phyloP scores from a whole-genome alignment of 2,888 invertebrate species.

The Chrysomela aeneicollis region DNA sequence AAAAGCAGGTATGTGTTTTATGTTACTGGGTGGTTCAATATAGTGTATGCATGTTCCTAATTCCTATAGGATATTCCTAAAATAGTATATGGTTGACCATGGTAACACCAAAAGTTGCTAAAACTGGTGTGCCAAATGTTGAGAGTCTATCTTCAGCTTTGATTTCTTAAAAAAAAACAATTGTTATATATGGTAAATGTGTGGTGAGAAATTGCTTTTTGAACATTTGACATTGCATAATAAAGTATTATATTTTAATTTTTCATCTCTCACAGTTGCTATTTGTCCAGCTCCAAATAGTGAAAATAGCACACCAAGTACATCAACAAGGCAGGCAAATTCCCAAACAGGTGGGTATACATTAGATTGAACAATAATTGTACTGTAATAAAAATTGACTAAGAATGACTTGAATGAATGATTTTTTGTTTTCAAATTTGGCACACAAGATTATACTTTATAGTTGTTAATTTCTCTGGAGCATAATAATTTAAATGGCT shows the following conservation, averaged over 20 bases:
- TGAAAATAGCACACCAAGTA: slow-evolving; percentile 6
- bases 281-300: slow-evolving; percentile 21
- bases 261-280: slow-evolving; percentile 18
- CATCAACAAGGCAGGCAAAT: slow-evolving; percentile 12
- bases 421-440: slow-evolving; percentile 10
- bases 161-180: too few species aligned
- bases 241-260: slow-evolving; percentile 7
- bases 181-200: too few species aligned
- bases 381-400: slow-evolving; percentile 10
- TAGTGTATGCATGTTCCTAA: too few species aligned
- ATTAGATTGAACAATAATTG: slow-evolving; percentile 7
- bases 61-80: too few species aligned
- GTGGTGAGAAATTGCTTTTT: too few species aligned
- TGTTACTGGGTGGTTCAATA: too few species aligned
- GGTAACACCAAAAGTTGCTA: too few species aligned
- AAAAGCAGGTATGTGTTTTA: too few species aligned
- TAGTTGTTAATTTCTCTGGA: slow-evolving; percentile 7
- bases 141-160: too few species aligned
- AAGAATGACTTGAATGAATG: too few species aligned
- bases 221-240: slow-evolving; percentile 2
- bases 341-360: slow-evolving; percentile 11
- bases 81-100: too few species aligned
- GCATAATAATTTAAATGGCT: background rate
- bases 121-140: too few species aligned
- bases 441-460: slow-evolving; percentile 1